A percentile compares a stretch with the other conserved stretches of the same genome.
phyloP scores from a whole-genome alignment of 2,797 vertebrate genomes.

The Petrocephalus sullivani region DNA sequence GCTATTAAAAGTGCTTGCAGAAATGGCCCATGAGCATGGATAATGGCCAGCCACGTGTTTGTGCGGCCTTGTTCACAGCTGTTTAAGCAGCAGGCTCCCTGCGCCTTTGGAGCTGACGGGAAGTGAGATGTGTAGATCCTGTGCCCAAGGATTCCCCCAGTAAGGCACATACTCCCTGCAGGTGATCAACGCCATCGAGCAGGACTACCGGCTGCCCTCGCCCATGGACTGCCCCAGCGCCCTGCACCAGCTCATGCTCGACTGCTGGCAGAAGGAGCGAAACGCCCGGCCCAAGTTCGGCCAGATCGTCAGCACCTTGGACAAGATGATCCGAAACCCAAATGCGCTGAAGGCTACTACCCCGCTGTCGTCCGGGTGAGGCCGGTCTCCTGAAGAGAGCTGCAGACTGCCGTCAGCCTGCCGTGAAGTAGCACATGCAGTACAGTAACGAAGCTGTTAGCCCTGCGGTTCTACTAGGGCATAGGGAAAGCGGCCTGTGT shows the following conservation, averaged over 20 bases:
- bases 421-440: not conserved
- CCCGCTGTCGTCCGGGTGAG: conserved; percentile 83
- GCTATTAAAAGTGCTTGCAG: not conserved
- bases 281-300: conserved; percentile 89
- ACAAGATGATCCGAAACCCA: conserved; percentile 96
- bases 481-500: not conserved
- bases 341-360: conserved; percentile 89
- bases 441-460: not conserved
- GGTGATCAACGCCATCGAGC: conserved; percentile 95
- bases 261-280: conserved; percentile 96
- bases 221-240: conserved; percentile 93
- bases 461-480: not conserved
- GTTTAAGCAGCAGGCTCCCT: not conserved
- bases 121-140: not conserved
- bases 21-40: not conserved
- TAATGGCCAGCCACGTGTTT: not conserved
- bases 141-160: not conserved
- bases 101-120: not conserved
- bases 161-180: conserved; percentile 38
- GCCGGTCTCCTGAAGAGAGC: not conserved
- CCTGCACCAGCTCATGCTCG: conserved; percentile 91
- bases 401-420: too few relatives aligned
- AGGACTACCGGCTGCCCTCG: conserved; percentile 87
- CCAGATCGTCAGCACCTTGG: conserved; percentile 87
- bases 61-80: not conserved